These are phyloP conservation scores for Lagopus muta DNA, from an alignment of 2,113 vertebrate species.

Conservation along the genomic window DNA sequence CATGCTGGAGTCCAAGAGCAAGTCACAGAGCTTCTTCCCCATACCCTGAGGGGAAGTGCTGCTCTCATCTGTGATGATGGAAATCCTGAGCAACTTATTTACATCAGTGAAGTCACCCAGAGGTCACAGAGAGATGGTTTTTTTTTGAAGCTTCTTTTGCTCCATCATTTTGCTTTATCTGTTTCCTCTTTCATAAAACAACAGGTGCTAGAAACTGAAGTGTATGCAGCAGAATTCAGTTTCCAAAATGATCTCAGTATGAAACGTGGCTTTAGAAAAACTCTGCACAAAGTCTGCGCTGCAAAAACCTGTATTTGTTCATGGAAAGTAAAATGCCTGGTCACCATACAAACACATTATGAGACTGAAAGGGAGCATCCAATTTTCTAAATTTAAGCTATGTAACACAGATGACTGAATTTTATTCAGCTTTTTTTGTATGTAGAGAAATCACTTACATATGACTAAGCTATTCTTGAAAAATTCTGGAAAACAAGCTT, in stretches of 20 bases:
- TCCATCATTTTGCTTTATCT: background rate
- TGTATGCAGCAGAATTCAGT: background rate
- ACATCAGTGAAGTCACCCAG: background rate
- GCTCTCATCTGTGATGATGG: background rate
- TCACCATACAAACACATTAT: background rate
- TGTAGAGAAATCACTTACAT: background rate
- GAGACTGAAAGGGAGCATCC: background rate
- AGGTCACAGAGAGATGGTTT: background rate
- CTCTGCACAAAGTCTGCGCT: background rate
- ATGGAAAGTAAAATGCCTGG: background rate
- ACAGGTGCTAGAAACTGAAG: background rate
- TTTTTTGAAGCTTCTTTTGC: background rate
- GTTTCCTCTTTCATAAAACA: background rate
- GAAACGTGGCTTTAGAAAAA: background rate
- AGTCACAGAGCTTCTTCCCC: background rate
- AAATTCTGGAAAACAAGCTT: background rate
- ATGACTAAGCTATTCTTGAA: background rate
- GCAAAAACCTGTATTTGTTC: background rate
- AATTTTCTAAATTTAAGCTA: background rate
- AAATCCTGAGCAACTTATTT: conserved; percentile 20
- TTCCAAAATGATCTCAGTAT: background rate
- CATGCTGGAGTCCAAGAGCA: background rate
- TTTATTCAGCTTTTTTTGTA: background rate
- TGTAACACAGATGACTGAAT: background rate
- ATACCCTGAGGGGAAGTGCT: background rate